Evolutionary conservation across 2,797 vertebrate species (phyloP), one percentile per base, ranked within the genome.

Genomic region (Rhynchonycteris naso): DNA sequence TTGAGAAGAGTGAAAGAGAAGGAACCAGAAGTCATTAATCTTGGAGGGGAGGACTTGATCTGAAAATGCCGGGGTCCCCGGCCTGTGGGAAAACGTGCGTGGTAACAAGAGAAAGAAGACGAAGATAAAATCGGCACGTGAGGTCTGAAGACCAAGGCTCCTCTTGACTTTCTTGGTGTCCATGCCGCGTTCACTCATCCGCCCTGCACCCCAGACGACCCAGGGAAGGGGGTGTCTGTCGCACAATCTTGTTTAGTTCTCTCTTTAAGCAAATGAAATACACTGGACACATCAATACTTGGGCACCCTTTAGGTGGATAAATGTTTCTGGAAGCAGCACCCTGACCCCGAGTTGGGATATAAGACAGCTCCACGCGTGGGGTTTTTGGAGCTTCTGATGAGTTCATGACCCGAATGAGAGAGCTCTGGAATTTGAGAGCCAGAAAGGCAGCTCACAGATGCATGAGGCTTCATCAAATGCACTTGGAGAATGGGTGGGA

Each of bases 381-480:
- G 30, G 12, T 24, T 16, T 54, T 15, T 13, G 35, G 74, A 24
- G 14, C 58, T 63, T 84, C 74, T 47, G 81, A 21, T 14, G 54
- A 35, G 7, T 6, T 12, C 18, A 4, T 2, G 0, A 18, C 7
- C 26, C 26, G 9, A 85, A 30, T 50, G 61, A 35, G 78, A 35
- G 5, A 14, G 12, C 26, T 30, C 35, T 16, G 2, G 78, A 30
- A 52, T 6, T 1, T 38, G 5, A 30, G 18, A 22, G n/a, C n/a
- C n/a, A n/a, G 22, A 59, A n/a, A 30, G 21, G 74, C 15, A 19
- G 15, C 12, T n/a, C 4, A 22, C n/a, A 33, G 22, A 30, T 28
- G 12, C 1, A 0, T 1, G 33, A n/a, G 28, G 14, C 76, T 33
- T 52, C 19, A 16, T 33, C 47, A 43, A 22, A 30, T 5, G 14